phyloP scores from a whole-genome alignment of 2,113 vertebrate genomes.

The Pelodiscus sinensis region DNA sequence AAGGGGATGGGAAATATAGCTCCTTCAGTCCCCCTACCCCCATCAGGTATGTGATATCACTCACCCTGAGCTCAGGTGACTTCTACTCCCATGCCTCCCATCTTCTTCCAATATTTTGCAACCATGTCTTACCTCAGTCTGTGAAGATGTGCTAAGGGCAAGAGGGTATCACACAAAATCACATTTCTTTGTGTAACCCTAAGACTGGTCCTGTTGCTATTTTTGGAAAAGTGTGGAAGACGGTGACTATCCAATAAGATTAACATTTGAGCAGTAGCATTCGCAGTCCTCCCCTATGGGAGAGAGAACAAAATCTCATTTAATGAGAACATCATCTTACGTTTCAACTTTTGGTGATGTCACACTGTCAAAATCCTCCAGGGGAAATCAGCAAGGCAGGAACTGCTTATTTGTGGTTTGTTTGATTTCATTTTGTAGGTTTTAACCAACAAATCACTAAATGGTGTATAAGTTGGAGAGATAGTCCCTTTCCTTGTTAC shows the following conservation, averaged over 20 bases:
- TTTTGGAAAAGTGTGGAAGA: not conserved
- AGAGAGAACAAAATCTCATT: not conserved
- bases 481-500: not conserved
- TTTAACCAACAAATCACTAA: not conserved
- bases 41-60: not conserved
- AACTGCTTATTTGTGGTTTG: not conserved
- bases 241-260: not conserved
- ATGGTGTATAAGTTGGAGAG: not conserved
- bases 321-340: not conserved
- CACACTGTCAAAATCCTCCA: not conserved
- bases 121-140: not conserved
- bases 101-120: not conserved
- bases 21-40: not conserved
- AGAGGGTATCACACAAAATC: not conserved
- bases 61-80: not conserved
- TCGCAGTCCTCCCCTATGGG: not conserved
- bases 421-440: not conserved
- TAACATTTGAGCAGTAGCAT: not conserved
- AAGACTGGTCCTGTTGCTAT: not conserved
- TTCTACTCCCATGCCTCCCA: not conserved
- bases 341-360: not conserved
- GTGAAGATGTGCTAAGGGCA: not conserved
- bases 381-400: not conserved
- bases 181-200: not conserved
- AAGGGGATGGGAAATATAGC: not conserved